phyloP scores from a whole-genome alignment of 2,888 invertebrate species.

The Andrena camellia region DNA sequence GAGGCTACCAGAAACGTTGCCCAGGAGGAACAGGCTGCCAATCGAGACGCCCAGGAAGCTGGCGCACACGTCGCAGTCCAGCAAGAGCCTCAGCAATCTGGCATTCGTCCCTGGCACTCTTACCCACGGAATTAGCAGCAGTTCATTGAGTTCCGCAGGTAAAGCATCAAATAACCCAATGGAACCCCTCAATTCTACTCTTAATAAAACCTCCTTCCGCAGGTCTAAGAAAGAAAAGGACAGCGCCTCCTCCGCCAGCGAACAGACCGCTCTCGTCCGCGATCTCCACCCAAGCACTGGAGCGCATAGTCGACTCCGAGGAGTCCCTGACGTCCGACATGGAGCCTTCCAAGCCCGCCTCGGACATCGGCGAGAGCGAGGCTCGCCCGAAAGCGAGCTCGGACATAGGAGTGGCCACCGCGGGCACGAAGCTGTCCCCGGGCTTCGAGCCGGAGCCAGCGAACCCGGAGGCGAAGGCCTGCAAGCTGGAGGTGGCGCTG shows the following conservation, averaged over 20 bases:
- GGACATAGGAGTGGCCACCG: conserved; percentile 73
- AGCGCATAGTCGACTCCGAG: conserved; percentile 83
- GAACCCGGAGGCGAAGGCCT: conserved; percentile 15
- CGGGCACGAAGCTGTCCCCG: conserved; percentile 52
- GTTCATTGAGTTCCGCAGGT: conserved; percentile 83
- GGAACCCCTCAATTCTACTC: not conserved
- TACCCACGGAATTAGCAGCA: conserved; percentile 78
- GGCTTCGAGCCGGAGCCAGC: conserved; percentile 27
- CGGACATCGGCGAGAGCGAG: conserved; percentile 75
- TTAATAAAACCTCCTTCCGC: conserved; percentile 34
- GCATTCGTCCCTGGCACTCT: conserved; percentile 73
- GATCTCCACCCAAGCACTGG: conserved; percentile 80
- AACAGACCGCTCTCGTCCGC: conserved; percentile 79
- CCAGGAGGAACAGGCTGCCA: conserved; percentile 82
- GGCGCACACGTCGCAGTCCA: conserved; percentile 81
- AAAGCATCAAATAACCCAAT: conserved; percentile 26
- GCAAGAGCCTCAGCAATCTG: conserved; percentile 83
- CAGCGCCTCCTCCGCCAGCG: conserved; percentile 86
- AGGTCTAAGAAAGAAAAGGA: conserved; percentile 88
- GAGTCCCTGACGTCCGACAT: conserved; percentile 83
- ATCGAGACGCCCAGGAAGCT: conserved; percentile 79
- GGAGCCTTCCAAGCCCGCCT: conserved; percentile 81
- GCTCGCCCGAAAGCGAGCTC: conserved; percentile 75
- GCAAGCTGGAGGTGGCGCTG: conserved; percentile 23
- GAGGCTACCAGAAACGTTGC: conserved; percentile 83